Evolutionary conservation across 2,797 vertebrate species (phyloP), one percentile per base, ranked within the genome.

Genomic region (Rhadinocentrus ornatus): DNA sequence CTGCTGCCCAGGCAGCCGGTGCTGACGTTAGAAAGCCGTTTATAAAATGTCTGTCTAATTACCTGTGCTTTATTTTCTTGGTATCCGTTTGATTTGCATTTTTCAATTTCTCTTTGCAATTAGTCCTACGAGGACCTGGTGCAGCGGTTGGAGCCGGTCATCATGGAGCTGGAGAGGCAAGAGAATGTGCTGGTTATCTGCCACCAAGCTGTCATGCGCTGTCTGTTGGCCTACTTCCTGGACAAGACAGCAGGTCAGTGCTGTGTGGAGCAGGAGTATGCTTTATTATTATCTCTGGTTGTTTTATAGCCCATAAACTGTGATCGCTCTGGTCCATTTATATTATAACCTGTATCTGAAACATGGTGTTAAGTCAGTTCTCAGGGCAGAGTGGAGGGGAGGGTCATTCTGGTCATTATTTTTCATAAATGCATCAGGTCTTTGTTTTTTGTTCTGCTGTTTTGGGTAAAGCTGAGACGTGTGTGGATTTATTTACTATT

Each of bases 101-200:
- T 34, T 22, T 31, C 1, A 3, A 0, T 66, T 20, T 63, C 29
- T 66, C 1, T 9, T 57, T 4, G 26, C 11, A 12, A 53, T 66
- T 84, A 99, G 98, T 99, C 98, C 26, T 99, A 99, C 5, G 97
- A 99, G 91, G 98, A 99, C 89, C 93, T 99, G 85, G 98, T 99
- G 81, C 98, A 99, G 92, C 93, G 98, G 1, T 88, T 99, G 60
- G 98, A 99, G 86, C 98, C 98, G 0, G 98, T 97, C 81, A 99
- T 99, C 91, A 99, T 99, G 98, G 98, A 99, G 84, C 93, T 99
- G 66, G 98, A 99, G 94, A 93, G 98, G 53, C 98, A 99, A 81
- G 97, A 99, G 93, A 99, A 99, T 0, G 95, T 99, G 31, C 89
- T 99, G 90, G 98, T 35, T 2, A 82, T 32, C 31, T 32, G 31